Evolutionary conservation across 2,797 vertebrate species (phyloP), one percentile per base, ranked within the genome.

Genomic region (Lateolabrax maculatus): DNA sequence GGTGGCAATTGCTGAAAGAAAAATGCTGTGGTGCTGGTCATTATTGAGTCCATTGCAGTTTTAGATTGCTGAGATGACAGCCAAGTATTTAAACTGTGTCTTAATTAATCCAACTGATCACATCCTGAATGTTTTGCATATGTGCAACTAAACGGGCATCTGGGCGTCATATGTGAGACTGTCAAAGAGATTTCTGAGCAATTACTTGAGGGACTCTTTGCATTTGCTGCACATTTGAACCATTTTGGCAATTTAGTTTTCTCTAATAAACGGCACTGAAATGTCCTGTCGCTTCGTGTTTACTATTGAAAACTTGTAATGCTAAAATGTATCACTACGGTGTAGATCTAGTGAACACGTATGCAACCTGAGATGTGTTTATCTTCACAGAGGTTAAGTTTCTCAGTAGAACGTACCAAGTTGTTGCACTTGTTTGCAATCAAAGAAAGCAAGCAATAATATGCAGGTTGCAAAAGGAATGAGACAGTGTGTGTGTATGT

Each of bases 131-230:
- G 57, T 83, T 86, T 81, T 65, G 75, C 88, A 81, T 62, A 77
- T 77, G 84, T 75, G 68, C 51, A 83, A 82, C 62, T 78, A 27
- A 84, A 63, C 57, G 72, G 12, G 46, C 90, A 91, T 92, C 87
- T 94, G 92, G 57, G 52, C 80, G 48, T 87, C 92, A 94, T 73
- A 86, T 94, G 91, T 65, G 55, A 37, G 46, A 12, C 71, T 52
- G 34, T 78, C 75, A 84, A 84, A 81, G 72, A 74, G 41, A 57
- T 62, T 76, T 79, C 39, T 73, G 27, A 27, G 19, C 71, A 78
- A 73, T 77, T 78, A 81, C 64, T 79, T 84, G 19, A 51, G 55
- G 15, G 49, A 63, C 46, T 77, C 39, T 78, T 74, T 72, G 61
- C 23, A 53, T 83, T 68, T 75, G 61, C 56, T 73, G 48, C 29